Evolutionary conservation across 1,140 invertebrate species (phyloP), one percentile per base, ranked within the genome.

Genomic region (Pseudomyrmex dendroicus): DNA sequence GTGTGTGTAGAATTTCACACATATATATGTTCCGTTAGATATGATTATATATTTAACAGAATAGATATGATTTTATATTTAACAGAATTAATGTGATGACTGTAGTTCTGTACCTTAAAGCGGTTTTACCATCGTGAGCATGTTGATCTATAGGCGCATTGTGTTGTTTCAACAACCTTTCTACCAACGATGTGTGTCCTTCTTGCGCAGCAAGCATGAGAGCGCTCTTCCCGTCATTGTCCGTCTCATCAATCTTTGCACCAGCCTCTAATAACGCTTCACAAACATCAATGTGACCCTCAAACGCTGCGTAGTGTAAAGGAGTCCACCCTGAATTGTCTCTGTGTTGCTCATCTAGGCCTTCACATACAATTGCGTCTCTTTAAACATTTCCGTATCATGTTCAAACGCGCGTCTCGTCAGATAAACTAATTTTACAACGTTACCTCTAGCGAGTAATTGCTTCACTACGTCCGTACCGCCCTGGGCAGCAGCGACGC

Each of bases 291-390:
- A 96, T 94, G 92, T 99, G 98, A 48, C 98, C 98, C 94, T 99
- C 98, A 90, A 98, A 98, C 22, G 98, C 98, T 9, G 98, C 97
- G 89, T 98, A 98, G 92, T 99, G 98, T 48, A 99, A 92, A 2
- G 98, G 98, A 4, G 98, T 98, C 98, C 98, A 99, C 0, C 98
- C 98, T 0, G 97, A 97, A 95, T 98, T 98, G 88, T 98, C 98
- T 48, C 98, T 94, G 91, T 98, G 98, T 82, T 98, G 97, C 91
- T 98, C 98, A 91, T 98, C 98, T 54, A 99, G 93, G 1, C 98
- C 97, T 95, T 66, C 12, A 56, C n/a, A 73, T 54, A 50, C 67
- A 67, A 70, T 62, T 67, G 22, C 12, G 48, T 61, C n/a, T 61
- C 68, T n/a, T 54, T 56, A 61, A 54, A 25, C 17, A 44, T 10